Conservation (phyloP, 2,113 vertebrate species). For the Terrapene triunguis region DNA sequence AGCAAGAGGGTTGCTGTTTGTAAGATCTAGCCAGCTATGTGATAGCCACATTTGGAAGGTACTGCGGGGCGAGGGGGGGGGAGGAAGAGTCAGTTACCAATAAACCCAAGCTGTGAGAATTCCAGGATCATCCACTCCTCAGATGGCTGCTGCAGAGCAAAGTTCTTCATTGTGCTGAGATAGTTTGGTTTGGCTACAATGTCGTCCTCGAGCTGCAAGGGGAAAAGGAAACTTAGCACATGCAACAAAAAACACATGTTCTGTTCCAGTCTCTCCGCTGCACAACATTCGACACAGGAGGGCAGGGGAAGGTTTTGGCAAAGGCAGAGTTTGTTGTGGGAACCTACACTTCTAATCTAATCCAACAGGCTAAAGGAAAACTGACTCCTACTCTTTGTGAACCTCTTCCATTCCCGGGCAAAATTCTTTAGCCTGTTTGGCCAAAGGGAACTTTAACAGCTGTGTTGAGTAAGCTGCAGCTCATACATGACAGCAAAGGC, state of each 20-base stretch:
- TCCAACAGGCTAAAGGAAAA: background rate
- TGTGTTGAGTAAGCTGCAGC: background rate
- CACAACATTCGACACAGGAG: background rate
- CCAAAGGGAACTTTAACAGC: background rate
- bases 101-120: slow-evolving; percentile 98
- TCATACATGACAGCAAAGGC: background rate
- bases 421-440: background rate
- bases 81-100: slow-evolving; percentile 76
- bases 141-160: slow-evolving; percentile 95
- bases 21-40: background rate
- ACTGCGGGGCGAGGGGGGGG: background rate
- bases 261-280: background rate
- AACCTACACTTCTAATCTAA: background rate
- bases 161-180: slow-evolving; percentile 99
- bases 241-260: background rate
- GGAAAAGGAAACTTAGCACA: slow-evolving; percentile 27
- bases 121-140: slow-evolving; percentile 99
- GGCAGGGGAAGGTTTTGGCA: background rate
- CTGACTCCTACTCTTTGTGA: background rate
- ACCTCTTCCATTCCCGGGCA: background rate
- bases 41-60: background rate
- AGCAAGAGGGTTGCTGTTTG: background rate
- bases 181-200: slow-evolving; percentile 98
- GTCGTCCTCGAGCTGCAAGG: slow-evolving; percentile 94
- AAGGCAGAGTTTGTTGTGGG: background rate